phyloP scores from a whole-genome alignment of 2,113 vertebrate genomes.

The Anas platyrhynchos region DNA sequence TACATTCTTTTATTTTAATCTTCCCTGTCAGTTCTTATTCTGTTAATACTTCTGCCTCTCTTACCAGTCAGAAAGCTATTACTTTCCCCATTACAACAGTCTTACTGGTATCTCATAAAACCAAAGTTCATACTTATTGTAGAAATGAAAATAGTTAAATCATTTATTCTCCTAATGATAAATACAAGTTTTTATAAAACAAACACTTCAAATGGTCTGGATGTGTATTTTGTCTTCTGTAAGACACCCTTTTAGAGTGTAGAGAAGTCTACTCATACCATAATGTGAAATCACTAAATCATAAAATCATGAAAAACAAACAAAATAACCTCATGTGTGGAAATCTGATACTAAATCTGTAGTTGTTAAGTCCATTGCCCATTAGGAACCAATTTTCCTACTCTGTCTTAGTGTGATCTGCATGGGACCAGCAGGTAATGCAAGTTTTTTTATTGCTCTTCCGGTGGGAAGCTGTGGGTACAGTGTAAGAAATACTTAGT shows the following conservation, averaged over 20 bases:
- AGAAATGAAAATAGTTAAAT: neutral
- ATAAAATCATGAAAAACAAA: neutral
- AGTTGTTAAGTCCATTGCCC: neutral
- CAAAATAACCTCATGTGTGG: neutral
- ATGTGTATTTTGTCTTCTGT: neutral
- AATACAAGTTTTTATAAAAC: neutral
- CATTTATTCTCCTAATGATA: neutral
- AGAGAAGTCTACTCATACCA: neutral
- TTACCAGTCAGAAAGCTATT: conserved; percentile 14
- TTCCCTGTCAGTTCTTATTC: neutral
- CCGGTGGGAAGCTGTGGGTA: neutral
- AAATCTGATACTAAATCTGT: neutral
- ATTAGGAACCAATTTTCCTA: too few species aligned
- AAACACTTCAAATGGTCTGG: neutral
- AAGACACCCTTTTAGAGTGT: neutral
- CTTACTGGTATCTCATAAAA: neutral
- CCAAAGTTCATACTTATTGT: neutral
- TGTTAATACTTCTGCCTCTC: neutral
- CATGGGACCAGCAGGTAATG: neutral
- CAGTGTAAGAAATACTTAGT: neutral
- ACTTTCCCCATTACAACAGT: neutral
- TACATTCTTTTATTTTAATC: neutral
- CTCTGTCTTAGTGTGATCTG: neutral
- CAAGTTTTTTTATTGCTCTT: neutral
- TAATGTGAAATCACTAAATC: too few species aligned